A percentile compares a stretch with the other conserved stretches of the same genome.
Conservation (phyloP, 2,888 invertebrate genomes). For the Myopa tessellatipennis region DNA sequence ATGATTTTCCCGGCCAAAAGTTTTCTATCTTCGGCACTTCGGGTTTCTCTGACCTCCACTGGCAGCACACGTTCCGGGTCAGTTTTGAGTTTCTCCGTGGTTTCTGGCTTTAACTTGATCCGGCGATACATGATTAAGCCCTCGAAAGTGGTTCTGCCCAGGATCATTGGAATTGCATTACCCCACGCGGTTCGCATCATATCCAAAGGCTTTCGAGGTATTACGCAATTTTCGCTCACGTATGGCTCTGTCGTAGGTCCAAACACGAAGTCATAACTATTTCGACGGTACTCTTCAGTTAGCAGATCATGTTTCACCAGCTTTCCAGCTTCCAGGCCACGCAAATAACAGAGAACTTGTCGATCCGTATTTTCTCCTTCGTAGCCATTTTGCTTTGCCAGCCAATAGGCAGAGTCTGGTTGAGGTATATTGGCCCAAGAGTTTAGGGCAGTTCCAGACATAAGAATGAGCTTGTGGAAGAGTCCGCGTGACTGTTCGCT, state of each 20-base stretch:
- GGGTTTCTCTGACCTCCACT: neutral
- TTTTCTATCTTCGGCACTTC: neutral
- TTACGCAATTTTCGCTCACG: constrained; percentile 50
- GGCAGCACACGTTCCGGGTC: constrained; percentile 13
- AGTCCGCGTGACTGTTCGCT: constrained; percentile 67
- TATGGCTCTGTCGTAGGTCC: constrained; percentile 52
- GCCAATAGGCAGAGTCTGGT: constrained; percentile 48
- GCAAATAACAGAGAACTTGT: constrained; percentile 50
- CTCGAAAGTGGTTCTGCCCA: constrained; percentile 61
- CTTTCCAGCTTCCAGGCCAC: constrained; percentile 48
- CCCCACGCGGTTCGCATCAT: constrained; percentile 59
- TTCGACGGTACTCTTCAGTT: constrained; percentile 47
- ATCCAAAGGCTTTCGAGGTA: constrained; percentile 55
- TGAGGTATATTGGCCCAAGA: constrained; percentile 29
- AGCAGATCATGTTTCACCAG: constrained; percentile 47
- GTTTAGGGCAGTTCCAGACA: constrained; percentile 52
- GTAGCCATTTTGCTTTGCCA: constrained; percentile 60
- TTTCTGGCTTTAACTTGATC: neutral
- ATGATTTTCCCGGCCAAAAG: constrained; percentile 52
- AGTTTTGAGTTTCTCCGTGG: neutral
- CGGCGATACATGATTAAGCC: constrained; percentile 38
- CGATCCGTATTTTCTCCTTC: constrained; percentile 57
- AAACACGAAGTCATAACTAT: neutral
- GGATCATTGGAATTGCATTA: constrained; percentile 59
- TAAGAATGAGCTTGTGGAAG: constrained; percentile 61